Evolutionary conservation across 2,888 invertebrate genomes (phyloP), one percentile per base, ranked within the genome.

Genomic region (Drosophila gaucha): DNA sequence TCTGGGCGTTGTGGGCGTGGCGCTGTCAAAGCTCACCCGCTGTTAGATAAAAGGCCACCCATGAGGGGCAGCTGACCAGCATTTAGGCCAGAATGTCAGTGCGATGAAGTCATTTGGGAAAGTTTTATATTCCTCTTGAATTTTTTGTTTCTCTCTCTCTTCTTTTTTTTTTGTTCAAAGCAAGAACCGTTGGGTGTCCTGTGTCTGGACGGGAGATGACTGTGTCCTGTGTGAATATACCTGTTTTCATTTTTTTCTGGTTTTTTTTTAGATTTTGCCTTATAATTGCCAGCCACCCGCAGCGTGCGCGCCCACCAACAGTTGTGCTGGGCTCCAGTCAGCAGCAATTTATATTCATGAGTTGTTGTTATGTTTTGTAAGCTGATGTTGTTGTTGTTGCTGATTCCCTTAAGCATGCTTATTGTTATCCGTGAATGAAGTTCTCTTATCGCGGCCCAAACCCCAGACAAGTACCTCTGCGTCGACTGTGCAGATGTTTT

Each of bases 261-360:
- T 9, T 14, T 18, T 41, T 52, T 54, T 47, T 35, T 35, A 52
- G 36, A 36, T 20, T 30, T 51, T 36, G 64, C 24, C 67, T 80
- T 80, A 80, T 85, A 85, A 87, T 86, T 87, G 85, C 80, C 80
- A 69, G 70, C 69, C 78, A 63, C 87, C 80, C 83, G 87, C 74
- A 59, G 82, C 62, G 80, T 44, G 60, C 50, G 26, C 65, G 47
- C 57, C 47, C 46, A 50, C 35, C 49, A 35, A 54, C 67, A 72
- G 70, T 71, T 62, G 65, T 64, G 49, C 54, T 65, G 66, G 54
- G 50, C 51, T 18, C 60, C 72, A 69, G 74, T 62, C 68, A 69
- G 85, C 78, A 63, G 77, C 86, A 87, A 85, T 85, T 87, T 85
- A 85, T 85, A 85, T 85, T 85, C 87, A 85, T 85, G 85, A 85